Conservation (phyloP, 1,140 invertebrate species). For the Drosophila orena region DNA sequence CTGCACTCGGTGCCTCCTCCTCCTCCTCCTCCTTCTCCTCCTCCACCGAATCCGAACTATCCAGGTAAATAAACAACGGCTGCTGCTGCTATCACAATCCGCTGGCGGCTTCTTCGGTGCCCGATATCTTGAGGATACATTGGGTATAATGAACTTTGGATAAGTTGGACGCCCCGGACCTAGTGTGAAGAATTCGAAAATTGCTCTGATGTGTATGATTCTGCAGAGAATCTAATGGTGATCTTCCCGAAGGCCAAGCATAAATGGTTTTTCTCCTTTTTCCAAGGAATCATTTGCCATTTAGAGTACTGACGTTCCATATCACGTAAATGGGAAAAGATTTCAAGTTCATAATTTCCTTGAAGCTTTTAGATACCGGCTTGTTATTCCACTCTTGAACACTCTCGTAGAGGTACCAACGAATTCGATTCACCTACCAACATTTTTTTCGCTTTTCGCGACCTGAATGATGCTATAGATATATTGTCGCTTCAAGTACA, state of each 20-base stretch:
- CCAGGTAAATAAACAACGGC: constrained; percentile 50
- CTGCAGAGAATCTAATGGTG: constrained; percentile 14
- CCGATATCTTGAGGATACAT: constrained; percentile 31
- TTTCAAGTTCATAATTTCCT: not conserved
- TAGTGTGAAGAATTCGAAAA: constrained; percentile 36
- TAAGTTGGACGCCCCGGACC: not conserved
- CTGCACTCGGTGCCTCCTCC: constrained; percentile 34
- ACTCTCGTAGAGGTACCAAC: constrained; percentile 4
- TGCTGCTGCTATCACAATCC: constrained; percentile 35
- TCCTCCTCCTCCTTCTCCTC: constrained; percentile 3
- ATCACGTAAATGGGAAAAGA: not conserved
- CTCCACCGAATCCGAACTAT: constrained; percentile 8
- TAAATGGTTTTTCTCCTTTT: not conserved
- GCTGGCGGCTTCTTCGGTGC: constrained; percentile 29
- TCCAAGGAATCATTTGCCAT: not conserved
- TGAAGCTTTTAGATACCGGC: no score
- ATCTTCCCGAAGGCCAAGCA: not conserved
- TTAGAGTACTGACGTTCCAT: not conserved
- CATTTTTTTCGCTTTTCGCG: not conserved
- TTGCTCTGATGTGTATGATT: constrained; percentile 21
- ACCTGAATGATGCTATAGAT: constrained; percentile 62
- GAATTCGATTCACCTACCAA: not conserved
- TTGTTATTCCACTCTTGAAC: no score
- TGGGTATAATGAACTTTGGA: constrained; percentile 37
- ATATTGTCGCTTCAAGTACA: constrained; percentile 81